Evolutionary conservation across 2,888 invertebrate species (phyloP).

Genomic region (Horisme vitalbata): DNA sequence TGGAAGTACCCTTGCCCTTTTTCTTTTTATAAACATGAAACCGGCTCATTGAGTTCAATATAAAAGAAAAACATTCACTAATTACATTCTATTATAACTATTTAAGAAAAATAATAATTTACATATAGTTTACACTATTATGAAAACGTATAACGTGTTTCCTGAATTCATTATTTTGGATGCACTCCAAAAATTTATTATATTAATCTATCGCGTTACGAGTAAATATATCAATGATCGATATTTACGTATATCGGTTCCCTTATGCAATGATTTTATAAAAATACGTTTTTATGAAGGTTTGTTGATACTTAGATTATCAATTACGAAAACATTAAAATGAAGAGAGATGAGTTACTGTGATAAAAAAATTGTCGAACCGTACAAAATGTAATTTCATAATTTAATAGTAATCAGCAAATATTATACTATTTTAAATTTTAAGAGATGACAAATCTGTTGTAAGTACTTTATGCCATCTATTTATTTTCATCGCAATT

Average conservation of each 20-base stretch:
- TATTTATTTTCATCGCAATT: too few relatives aligned
- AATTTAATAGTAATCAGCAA: too few relatives aligned
- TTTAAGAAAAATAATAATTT: constrained; percentile 69
- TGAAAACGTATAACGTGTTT: constrained; percentile 78
- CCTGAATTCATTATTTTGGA: constrained; percentile 63
- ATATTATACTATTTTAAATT: too few relatives aligned
- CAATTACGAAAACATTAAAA: constrained; percentile 17
- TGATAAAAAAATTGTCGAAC: constrained; percentile 2
- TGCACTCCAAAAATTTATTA: constrained; percentile 56
- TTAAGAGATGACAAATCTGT: too few relatives aligned
- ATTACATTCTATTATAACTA: constrained; percentile 70
- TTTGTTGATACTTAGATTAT: constrained; percentile 42
- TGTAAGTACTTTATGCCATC: too few relatives aligned
- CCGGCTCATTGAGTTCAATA: constrained; percentile 70
- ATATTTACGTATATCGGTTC: constrained; percentile 80
- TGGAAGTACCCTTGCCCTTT: constrained; percentile 15
- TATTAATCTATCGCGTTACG: constrained; percentile 72
- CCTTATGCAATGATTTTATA: constrained; percentile 80
- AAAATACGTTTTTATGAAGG: constrained; percentile 73
- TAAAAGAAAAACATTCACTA: constrained; percentile 71
- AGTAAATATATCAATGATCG: constrained; percentile 73
- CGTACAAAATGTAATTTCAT: too few relatives aligned
- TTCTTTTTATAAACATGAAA: constrained; percentile 53
- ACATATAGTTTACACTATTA: constrained; percentile 78
- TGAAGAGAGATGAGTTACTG: constrained; percentile 24